phyloP scores from a whole-genome alignment of 2,797 vertebrate genomes.

The Lepus oiostolus region DNA sequence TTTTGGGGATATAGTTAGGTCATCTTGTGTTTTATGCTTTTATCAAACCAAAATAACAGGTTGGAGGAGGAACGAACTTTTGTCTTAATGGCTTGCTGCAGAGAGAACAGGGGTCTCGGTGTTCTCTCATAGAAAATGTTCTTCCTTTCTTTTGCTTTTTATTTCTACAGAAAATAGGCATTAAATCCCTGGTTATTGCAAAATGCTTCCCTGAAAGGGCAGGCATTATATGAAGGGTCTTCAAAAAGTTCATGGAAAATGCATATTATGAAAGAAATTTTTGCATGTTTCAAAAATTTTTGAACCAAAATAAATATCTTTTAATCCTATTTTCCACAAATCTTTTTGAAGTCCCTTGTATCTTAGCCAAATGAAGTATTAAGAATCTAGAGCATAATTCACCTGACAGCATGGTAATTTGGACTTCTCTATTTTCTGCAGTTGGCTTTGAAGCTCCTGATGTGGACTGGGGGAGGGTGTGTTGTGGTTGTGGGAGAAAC shows the following conservation, averaged over 20 bases:
- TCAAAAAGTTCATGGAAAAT: too few species aligned
- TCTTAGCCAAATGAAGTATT: slow-evolving; percentile 28
- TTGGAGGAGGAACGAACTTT: slow-evolving; percentile 26
- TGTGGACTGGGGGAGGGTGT: neutral
- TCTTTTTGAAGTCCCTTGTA: neutral
- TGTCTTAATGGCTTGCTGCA: neutral
- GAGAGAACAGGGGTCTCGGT: slow-evolving; percentile 39
- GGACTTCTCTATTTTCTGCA: slow-evolving; percentile 21
- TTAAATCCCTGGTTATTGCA: slow-evolving; percentile 47
- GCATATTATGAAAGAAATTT: too few species aligned
- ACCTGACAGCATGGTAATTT: neutral
- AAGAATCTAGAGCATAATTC: neutral
- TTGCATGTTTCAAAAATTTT: too few species aligned
- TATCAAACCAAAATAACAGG: slow-evolving; percentile 41
- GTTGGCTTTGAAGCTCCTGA: slow-evolving; percentile 49
- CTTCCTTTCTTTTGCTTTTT: slow-evolving; percentile 22
- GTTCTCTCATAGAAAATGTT: slow-evolving; percentile 47
- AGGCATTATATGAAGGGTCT: neutral
- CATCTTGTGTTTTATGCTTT: slow-evolving; percentile 55
- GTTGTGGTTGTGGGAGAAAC: slow-evolving; percentile 8
- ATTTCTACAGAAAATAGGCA: slow-evolving; percentile 5
- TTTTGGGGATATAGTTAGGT: neutral
- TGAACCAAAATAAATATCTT: too few species aligned
- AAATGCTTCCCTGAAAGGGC: slow-evolving; percentile 57
- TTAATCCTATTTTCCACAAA: too few species aligned